Percentiles rank a stretch among this genome's conserved stretches.
These are phyloP conservation scores for Aphaenogaster floridana DNA, from an alignment of 1,140 invertebrate genomes.

Conservation along the genomic window DNA sequence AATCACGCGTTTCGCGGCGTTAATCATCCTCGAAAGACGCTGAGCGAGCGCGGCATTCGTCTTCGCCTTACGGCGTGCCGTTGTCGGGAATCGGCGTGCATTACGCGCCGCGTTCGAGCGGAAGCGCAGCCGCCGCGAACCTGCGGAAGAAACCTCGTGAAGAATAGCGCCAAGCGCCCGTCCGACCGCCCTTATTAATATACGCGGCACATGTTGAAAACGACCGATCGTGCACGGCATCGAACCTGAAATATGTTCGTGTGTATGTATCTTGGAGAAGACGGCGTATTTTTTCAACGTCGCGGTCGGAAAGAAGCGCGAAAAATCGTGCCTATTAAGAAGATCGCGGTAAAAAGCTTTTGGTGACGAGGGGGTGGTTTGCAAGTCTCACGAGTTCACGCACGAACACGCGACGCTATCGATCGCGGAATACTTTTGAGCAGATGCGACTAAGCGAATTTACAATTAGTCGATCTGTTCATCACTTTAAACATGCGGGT, in stretches of 20 bases:
- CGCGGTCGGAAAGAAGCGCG: constrained; percentile 62
- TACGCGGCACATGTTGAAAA: constrained; percentile 67
- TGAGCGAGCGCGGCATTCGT: constrained; percentile 77
- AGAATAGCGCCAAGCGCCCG: constrained; percentile 34
- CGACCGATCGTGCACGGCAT: constrained; percentile 43
- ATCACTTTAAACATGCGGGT: neutral
- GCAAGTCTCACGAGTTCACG: neutral
- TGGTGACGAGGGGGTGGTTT: neutral
- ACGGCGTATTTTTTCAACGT: constrained; percentile 39
- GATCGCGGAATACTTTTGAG: neutral
- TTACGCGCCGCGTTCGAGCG: constrained; percentile 30
- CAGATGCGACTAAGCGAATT: neutral
- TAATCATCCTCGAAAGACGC: constrained; percentile 71
- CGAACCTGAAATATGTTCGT: constrained; percentile 69
- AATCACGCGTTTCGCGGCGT: constrained; percentile 3
- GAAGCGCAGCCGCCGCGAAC: constrained; percentile 14
- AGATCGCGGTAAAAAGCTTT: constrained; percentile 70
- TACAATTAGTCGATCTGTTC: neutral
- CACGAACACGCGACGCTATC: neutral
- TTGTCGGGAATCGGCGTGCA: constrained; percentile 66
- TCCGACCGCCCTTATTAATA: constrained; percentile 71
- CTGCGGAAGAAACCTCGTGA: constrained; percentile 52
- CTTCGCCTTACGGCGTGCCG: constrained; percentile 43
- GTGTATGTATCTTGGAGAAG: constrained; percentile 43
- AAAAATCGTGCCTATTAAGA: constrained; percentile 79